Conservation (phyloP, 1,140 invertebrate genomes). For the Drosophila ercepeae region DNA sequence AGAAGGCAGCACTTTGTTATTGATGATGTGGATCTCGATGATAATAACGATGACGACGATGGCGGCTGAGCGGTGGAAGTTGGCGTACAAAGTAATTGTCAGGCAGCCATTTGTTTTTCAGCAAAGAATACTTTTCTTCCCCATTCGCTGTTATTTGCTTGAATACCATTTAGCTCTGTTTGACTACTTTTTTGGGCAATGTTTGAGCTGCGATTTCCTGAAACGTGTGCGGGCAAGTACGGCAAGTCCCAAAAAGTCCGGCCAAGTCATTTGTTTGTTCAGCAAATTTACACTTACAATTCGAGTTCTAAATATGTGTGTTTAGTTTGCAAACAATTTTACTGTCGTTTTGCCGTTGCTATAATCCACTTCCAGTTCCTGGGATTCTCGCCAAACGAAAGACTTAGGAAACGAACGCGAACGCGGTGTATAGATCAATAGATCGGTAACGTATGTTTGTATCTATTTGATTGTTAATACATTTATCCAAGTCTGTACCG, state of each 20-base stretch:
- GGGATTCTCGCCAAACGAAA: conserved; percentile 59
- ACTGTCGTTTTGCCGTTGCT: conserved; percentile 26
- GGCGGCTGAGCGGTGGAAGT: conserved; percentile 40
- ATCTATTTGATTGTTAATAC: not conserved
- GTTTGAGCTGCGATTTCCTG: conserved; percentile 60
- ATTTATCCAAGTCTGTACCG: not conserved
- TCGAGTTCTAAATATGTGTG: conserved; percentile 45
- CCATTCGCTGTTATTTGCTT: conserved; percentile 37
- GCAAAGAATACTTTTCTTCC: conserved; percentile 52
- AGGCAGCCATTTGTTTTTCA: conserved; percentile 58
- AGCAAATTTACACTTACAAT: conserved; percentile 76
- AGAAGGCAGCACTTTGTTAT: conserved; percentile 32
- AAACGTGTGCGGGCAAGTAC: conserved; percentile 36
- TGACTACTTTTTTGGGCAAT: conserved; percentile 19
- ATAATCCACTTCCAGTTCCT: conserved; percentile 41
- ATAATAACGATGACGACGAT: conserved; percentile 21
- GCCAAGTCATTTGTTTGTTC: conserved; percentile 49
- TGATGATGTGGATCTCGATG: conserved; percentile 52
- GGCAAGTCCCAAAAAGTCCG: conserved; percentile 55
- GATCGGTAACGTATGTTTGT: not conserved
- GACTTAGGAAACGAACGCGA: conserved; percentile 72
- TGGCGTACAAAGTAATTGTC: conserved; percentile 57
- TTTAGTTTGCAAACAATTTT: conserved; percentile 24
- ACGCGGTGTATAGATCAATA: conserved; percentile 1
- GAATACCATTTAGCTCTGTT: conserved; percentile 19